A percentile compares a stretch with the other conserved stretches of the same genome.
Evolutionary conservation across 2,113 vertebrate genomes (phyloP).

Genomic region (Tyrannus savana): DNA sequence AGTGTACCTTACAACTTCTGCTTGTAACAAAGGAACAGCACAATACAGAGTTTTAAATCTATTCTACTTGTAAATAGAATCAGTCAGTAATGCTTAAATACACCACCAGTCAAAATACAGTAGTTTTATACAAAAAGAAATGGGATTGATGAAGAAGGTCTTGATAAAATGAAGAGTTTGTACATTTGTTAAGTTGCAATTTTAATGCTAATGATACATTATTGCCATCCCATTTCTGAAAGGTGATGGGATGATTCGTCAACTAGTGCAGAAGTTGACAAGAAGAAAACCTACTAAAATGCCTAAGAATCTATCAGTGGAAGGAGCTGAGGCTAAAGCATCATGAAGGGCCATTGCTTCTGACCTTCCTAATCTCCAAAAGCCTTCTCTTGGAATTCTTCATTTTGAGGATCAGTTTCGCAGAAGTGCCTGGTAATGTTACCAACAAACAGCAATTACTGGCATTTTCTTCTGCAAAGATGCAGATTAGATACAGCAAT

Average conservation of each 20-base stretch:
- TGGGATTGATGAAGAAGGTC: not conserved
- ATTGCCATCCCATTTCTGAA: not conserved
- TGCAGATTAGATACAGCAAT: not conserved
- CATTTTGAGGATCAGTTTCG: not conserved
- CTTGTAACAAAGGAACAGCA: not conserved
- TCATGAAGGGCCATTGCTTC: not conserved
- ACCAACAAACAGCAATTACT: not conserved
- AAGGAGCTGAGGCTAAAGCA: not conserved
- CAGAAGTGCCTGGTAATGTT: not conserved
- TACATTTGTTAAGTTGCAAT: not conserved
- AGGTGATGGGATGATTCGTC: not conserved
- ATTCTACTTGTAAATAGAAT: not conserved
- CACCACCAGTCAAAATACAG: not conserved
- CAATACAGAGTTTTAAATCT: not conserved
- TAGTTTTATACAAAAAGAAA: not conserved
- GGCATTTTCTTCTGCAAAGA: not conserved
- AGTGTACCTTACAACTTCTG: not conserved
- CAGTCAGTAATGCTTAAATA: not conserved
- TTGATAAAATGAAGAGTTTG: not conserved
- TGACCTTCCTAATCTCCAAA: not conserved
- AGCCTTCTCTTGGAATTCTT: not conserved
- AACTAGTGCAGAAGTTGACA: not conserved
- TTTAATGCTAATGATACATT: not conserved
- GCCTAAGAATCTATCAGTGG: not conserved
- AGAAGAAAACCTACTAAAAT: not conserved